Conservation (phyloP, 1,140 invertebrate species). For the Camponotus floridanus region DNA sequence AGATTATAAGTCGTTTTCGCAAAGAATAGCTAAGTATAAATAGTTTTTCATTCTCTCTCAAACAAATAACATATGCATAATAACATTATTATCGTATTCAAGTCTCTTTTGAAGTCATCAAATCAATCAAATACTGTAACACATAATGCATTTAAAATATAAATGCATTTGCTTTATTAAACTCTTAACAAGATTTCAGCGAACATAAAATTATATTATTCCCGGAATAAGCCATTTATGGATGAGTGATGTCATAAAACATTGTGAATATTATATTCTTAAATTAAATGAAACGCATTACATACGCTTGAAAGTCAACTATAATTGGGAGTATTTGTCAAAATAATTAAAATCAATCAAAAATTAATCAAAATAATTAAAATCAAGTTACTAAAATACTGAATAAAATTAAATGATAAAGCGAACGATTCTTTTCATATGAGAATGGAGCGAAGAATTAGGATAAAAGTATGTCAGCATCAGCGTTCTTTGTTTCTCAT, state of each 20-base stretch:
- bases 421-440: neutral
- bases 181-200: slow-evolving; percentile 7
- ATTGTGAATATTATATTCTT: neutral
- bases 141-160: neutral
- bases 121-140: neutral
- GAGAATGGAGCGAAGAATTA: slow-evolving; percentile 5
- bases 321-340: neutral
- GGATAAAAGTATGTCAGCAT: slow-evolving; percentile 34
- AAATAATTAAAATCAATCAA: neutral
- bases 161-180: neutral
- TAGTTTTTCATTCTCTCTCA: neutral
- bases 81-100: neutral
- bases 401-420: no score
- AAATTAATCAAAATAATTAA: no score
- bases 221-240: neutral
- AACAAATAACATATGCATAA: neutral
- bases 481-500: slow-evolving; percentile 31
- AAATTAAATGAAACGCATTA: neutral
- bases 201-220: neutral
- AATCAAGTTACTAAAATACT: neutral
- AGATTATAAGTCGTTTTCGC: slow-evolving; percentile 6
- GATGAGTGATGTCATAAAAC: neutral
- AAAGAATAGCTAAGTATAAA: neutral
- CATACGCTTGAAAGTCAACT: neutral
- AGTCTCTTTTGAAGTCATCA: neutral